Evolutionary conservation across 1,140 invertebrate species (phyloP), one percentile per base, ranked within the genome.

Genomic region (Brachionus asplanchnoidis): DNA sequence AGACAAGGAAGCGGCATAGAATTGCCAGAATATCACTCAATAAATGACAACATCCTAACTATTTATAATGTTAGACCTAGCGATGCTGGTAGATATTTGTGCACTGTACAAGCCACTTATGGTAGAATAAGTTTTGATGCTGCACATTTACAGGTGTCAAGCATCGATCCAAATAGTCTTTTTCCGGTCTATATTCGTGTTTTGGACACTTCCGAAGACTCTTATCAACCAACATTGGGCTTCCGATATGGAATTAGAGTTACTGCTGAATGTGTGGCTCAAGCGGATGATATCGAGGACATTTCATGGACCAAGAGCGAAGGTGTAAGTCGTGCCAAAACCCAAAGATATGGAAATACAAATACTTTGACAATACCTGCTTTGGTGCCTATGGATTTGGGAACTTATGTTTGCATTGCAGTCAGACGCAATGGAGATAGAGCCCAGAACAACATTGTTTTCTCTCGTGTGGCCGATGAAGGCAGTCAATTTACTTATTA

Each of bases 401-500:
- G 79, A 40, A 82, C 79, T 42, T 82, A 82, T 82, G 79, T 82
- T 17, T 82, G 79, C 26, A 82, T 82, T 44, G 79, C 42, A 12
- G 60, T 68, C 9, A 82, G 65, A 60, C 40, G 53, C 3, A 68
- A 82, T 68, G 53, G 65, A 4, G 53, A 60, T 9, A 8, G 79
- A 65, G 79, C 65, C 32, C 79, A 82, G 42, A 82, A 82, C 40
- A 82, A 56, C 23, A 68, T 82, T 82, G 36, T 65, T 32, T 82
- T 82, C 53, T 20, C 28, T 17, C 53, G 65, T 26, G 26, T 65
- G 8, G 79, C 53, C 12, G 32, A 60, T 42, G 28, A 68, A 82
- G 79, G 79, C 20, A 82, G 79, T 68, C 79, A 82, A 60, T 82
- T 82, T 68, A 82, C 79, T 9, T 82, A 65, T 68, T 7, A 82